phyloP scores from a whole-genome alignment of 1,140 invertebrate species.

The Coelopa frigida region DNA sequence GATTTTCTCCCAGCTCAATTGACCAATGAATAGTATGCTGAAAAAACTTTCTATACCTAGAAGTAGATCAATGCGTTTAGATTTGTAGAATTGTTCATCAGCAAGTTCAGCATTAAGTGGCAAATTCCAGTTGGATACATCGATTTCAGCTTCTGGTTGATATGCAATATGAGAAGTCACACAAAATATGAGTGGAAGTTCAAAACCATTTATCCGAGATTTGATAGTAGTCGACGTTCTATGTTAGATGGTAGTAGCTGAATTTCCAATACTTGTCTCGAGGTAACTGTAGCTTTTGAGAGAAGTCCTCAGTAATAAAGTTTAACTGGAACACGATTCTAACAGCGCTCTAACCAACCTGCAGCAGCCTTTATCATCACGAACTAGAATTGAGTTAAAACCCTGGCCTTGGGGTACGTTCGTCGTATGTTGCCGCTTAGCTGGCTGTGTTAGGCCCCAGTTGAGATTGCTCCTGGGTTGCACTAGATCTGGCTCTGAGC shows the following conservation, averaged over 20 bases:
- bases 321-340: no score
- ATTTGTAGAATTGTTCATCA: not conserved
- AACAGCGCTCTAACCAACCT: constrained; percentile 4
- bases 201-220: constrained; percentile 2
- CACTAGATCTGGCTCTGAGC: no score
- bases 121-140: not conserved
- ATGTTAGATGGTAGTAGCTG: not conserved
- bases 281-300: not conserved
- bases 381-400: not conserved
- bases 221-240: constrained; percentile 1
- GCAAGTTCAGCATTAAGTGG: not conserved
- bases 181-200: constrained; percentile 4
- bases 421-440: no score
- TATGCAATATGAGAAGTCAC: not conserved
- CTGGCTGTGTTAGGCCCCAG: no score
- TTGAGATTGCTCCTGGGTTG: no score
- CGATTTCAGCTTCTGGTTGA: constrained; percentile 1
- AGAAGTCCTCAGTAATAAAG: not conserved
- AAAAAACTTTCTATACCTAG: constrained; percentile 18
- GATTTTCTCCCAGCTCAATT: constrained; percentile 13
- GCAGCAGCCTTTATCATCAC: not conserved
- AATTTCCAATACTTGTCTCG: not conserved
- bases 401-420: not conserved
- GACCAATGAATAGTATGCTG: constrained; percentile 19
- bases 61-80: not conserved